phyloP scores from a whole-genome alignment of 1,140 invertebrate genomes.

The Ceratitis capitata region DNA sequence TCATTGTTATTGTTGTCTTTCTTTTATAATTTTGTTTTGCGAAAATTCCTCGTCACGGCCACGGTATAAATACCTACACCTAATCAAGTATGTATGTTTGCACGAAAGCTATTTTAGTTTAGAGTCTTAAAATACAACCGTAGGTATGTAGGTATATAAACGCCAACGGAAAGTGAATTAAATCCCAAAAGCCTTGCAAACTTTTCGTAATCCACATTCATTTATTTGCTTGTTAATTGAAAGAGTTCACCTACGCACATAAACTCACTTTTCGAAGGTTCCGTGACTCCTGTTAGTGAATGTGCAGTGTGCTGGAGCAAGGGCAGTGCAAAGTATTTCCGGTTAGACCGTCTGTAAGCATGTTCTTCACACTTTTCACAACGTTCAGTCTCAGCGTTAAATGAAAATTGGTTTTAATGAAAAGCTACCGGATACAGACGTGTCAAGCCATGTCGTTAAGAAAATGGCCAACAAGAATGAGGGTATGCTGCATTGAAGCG shows the following conservation, averaged over 20 bases:
- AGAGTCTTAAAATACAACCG: not conserved
- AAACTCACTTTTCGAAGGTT: not conserved
- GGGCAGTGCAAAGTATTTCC: no score
- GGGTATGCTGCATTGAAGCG: no score
- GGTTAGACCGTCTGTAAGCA: not conserved
- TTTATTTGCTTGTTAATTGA: constrained; percentile 1
- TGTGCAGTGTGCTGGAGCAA: no score
- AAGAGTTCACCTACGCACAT: not conserved
- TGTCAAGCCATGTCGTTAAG: not conserved
- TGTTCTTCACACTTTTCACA: not conserved
- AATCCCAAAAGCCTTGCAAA: not conserved
- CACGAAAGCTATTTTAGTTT: not conserved
- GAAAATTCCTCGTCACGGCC: not conserved
- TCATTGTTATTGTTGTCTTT: not conserved
- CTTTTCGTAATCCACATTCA: not conserved
- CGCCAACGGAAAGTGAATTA: constrained; percentile 18
- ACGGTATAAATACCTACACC: not conserved
- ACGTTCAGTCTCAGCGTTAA: not conserved
- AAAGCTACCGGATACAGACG: not conserved
- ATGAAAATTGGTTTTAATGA: not conserved
- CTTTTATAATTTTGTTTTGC: not conserved
- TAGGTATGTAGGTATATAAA: no score
- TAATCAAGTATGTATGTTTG: constrained; percentile 5
- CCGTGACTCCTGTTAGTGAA: not conserved
- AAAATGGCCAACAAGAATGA: not conserved